Evolutionary conservation across 2,888 invertebrate species (phyloP).

Genomic region (Choristoneura rosaceana): DNA sequence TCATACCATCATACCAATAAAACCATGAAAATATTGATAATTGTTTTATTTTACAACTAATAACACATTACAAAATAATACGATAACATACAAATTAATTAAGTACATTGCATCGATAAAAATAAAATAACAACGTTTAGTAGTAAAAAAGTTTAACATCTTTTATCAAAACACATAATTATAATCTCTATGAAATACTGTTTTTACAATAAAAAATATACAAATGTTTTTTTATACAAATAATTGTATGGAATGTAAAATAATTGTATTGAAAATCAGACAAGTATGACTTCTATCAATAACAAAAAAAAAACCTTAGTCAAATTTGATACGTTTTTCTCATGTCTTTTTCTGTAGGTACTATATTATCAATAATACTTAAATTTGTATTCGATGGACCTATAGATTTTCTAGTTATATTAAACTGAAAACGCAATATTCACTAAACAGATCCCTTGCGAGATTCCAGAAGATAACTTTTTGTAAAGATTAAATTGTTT

Average conservation of each 20-base stretch:
- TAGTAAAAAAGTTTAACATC: not conserved
- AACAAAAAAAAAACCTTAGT: too few relatives aligned
- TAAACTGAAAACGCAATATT: not conserved
- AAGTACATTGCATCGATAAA: not conserved
- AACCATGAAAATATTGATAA: constrained; percentile 29
- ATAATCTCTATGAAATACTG: constrained; percentile 9
- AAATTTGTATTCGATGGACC: not conserved
- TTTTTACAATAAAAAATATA: not conserved
- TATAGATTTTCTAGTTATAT: not conserved
- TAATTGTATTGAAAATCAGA: not conserved
- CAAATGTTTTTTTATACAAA: not conserved
- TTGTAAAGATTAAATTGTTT: too few relatives aligned
- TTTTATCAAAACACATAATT: not conserved
- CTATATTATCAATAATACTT: too few relatives aligned
- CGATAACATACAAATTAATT: not conserved
- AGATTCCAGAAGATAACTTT: not conserved
- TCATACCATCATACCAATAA: constrained; percentile 64
- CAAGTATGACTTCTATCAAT: not conserved
- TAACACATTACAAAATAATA: not conserved
- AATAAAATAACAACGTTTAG: not conserved
- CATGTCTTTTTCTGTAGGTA: too few relatives aligned
- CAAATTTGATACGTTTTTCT: too few relatives aligned
- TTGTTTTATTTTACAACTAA: constrained; percentile 43
- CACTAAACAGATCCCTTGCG: not conserved
- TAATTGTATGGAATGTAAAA: not conserved